phyloP scores from a whole-genome alignment of 2,113 vertebrate genomes.

The Halichoerus grypus region DNA sequence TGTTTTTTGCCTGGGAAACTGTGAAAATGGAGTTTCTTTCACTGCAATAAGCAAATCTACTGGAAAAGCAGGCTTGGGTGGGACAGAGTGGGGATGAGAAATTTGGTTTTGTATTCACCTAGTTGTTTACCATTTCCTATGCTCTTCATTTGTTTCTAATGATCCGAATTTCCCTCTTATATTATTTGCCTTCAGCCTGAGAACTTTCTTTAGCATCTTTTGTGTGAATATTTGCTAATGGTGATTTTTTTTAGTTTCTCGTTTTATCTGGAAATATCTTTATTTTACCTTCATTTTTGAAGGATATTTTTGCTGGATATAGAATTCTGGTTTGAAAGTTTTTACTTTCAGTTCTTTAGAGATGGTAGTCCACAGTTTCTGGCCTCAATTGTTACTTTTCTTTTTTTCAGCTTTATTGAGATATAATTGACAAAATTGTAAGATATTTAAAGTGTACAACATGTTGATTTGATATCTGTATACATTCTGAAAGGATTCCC shows the following conservation, averaged over 20 bases:
- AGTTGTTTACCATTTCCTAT: background rate
- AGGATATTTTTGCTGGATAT: background rate
- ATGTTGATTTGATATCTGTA: background rate
- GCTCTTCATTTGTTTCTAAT: background rate
- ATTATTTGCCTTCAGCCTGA: background rate
- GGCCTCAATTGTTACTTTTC: background rate
- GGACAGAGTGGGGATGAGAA: too few relatives aligned
- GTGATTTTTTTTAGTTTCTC: background rate
- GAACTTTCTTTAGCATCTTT: conserved; percentile 17
- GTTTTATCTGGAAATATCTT: background rate
- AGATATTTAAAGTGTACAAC: background rate
- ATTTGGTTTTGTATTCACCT: background rate
- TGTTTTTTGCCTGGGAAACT: background rate
- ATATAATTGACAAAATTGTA: background rate
- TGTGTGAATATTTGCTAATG: background rate
- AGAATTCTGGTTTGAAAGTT: background rate
- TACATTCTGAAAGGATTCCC: background rate
- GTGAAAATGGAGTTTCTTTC: background rate
- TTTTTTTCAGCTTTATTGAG: background rate
- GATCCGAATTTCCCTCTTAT: background rate
- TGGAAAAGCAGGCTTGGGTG: background rate
- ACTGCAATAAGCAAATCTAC: background rate
- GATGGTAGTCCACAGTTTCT: background rate
- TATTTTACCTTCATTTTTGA: background rate
- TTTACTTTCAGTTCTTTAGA: conserved; percentile 32